Conservation (phyloP, 2,888 invertebrate genomes). For the Trachelus tabidus region DNA sequence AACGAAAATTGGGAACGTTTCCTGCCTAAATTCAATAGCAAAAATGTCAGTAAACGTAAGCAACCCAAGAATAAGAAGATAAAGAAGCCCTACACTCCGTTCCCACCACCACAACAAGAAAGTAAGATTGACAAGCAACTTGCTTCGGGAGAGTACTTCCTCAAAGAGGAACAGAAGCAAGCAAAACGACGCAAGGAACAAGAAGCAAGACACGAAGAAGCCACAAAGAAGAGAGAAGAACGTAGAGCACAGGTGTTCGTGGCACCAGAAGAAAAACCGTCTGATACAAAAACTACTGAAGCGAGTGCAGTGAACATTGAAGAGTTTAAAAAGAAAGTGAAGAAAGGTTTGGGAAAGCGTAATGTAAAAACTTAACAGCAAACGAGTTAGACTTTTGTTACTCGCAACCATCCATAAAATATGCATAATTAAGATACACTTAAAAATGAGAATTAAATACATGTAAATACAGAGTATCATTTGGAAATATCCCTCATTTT, state of each 20-base stretch:
- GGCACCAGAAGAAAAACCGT: conserved; percentile 77
- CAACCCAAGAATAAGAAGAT: conserved; percentile 86
- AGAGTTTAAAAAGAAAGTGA: conserved; percentile 81
- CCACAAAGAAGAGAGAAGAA: conserved; percentile 79
- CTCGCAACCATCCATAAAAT: neutral
- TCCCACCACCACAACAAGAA: conserved; percentile 93
- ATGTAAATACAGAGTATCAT: neutral
- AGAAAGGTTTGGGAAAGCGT: conserved; percentile 68
- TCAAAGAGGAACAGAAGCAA: conserved; percentile 84
- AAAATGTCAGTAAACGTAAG: conserved; percentile 89
- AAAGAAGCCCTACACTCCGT: conserved; percentile 97
- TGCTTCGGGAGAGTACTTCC: conserved; percentile 97
- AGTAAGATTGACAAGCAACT: conserved; percentile 94
- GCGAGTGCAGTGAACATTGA: conserved; percentile 74
- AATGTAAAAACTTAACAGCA: neutral
- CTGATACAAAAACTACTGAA: conserved; percentile 43
- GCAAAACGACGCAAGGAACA: conserved; percentile 79
- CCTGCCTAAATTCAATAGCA: conserved; percentile 91
- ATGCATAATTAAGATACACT: neutral
- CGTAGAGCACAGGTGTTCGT: conserved; percentile 83
- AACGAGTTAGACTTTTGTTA: neutral
- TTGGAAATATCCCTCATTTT: conserved; percentile 39
- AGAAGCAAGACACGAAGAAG: conserved; percentile 81
- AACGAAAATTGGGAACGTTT: conserved; percentile 98
- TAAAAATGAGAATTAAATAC: neutral